phyloP scores from a whole-genome alignment of 2,888 invertebrate genomes.

The Patella caerulea region DNA sequence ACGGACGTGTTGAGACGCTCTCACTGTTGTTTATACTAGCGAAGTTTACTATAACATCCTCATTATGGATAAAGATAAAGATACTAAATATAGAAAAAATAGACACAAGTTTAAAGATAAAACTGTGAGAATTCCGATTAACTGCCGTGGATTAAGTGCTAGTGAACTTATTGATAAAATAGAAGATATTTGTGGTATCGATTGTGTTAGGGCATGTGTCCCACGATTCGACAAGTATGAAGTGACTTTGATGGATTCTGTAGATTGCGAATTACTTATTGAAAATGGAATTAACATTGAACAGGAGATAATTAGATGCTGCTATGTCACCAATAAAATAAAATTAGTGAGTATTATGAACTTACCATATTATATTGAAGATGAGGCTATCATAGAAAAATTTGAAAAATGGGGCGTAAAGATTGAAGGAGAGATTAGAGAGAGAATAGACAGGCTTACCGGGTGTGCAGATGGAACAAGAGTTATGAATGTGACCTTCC shows the following conservation, averaged over 20 bases:
- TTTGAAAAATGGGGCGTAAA: not conserved
- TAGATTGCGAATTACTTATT: not conserved
- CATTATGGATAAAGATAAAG: too few relatives aligned
- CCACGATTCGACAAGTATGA: not conserved
- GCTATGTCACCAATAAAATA: not conserved
- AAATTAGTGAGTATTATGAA: not conserved
- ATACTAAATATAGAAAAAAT: too few relatives aligned
- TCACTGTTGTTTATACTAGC: too few relatives aligned
- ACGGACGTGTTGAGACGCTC: too few relatives aligned
- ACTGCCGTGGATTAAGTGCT: not conserved
- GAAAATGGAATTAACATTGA: not conserved
- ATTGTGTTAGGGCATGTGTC: not conserved
- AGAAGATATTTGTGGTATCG: not conserved
- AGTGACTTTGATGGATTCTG: not conserved
- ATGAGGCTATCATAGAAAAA: not conserved
- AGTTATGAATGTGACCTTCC: not conserved
- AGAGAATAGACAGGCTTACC: not conserved
- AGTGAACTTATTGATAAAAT: not conserved
- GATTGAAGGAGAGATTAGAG: not conserved
- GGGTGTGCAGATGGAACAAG: not conserved
- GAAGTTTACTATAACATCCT: too few relatives aligned
- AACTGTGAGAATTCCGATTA: not conserved
- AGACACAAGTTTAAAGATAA: not conserved
- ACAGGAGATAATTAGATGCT: not conserved
- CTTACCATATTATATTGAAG: not conserved